These are phyloP conservation scores for Saccopteryx bilineata DNA, from an alignment of 2,113 vertebrate genomes.

Conservation along the genomic window DNA sequence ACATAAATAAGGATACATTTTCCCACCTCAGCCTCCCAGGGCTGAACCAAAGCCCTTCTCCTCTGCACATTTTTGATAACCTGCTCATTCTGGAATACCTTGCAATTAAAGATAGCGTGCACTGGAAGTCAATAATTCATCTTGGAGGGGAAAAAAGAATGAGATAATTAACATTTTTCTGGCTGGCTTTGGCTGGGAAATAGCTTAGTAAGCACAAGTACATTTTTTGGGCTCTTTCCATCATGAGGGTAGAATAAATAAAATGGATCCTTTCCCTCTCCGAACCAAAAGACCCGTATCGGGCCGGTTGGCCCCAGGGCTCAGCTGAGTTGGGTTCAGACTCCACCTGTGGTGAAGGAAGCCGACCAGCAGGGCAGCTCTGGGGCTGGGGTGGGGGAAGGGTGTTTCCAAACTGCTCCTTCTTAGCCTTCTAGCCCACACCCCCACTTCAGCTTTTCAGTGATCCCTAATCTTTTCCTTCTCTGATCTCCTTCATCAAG, in stretches of 20 bases:
- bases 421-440: neutral
- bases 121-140: slow-evolving; percentile 75
- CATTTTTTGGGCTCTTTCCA: slow-evolving; percentile 50
- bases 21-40: slow-evolving; percentile 65
- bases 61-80: slow-evolving; percentile 71
- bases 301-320: neutral
- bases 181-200: slow-evolving; percentile 68
- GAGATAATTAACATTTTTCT: slow-evolving; percentile 80
- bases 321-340: slow-evolving; percentile 1
- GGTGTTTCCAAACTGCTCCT: neutral
- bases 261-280: neutral
- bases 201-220: slow-evolving; percentile 55
- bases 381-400: too few species aligned
- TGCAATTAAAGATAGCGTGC: slow-evolving; percentile 73
- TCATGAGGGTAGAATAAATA: neutral
- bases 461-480: neutral
- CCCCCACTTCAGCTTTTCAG: neutral
- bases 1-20: slow-evolving; percentile 75
- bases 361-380: neutral
- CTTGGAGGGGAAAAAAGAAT: neutral
- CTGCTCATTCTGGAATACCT: slow-evolving; percentile 73
- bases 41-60: slow-evolving; percentile 66
- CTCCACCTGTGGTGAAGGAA: neutral
- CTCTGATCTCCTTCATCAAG: neutral
- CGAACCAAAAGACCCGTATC: neutral